Evolutionary conservation across 2,888 invertebrate genomes (phyloP).

Genomic region (Holacanthella duospinosa): DNA sequence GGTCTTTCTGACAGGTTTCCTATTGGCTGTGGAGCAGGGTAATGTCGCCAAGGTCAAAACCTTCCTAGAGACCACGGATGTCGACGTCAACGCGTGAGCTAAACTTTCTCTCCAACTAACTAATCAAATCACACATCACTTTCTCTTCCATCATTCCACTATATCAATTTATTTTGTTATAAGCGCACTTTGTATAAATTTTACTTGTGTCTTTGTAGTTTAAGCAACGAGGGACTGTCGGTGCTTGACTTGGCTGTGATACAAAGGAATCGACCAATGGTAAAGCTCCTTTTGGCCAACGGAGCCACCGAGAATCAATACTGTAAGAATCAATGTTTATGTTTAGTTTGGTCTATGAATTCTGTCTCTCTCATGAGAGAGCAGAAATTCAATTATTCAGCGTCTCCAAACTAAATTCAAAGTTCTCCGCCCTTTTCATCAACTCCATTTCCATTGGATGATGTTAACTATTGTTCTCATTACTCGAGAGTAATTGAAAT

Average conservation of each 20-base stretch:
- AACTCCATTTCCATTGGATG: too few species aligned
- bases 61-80: conserved; percentile 80
- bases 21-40: conserved; percentile 90
- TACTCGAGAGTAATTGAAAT: too few species aligned
- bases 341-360: too few species aligned
- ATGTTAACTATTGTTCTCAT: too few species aligned
- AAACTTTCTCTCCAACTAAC: too few species aligned
- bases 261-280: conserved; percentile 75
- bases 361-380: too few species aligned
- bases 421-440: too few species aligned
- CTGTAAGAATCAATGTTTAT: conserved; percentile 56
- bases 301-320: conserved; percentile 74
- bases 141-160: too few species aligned
- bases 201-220: conserved; percentile 10
- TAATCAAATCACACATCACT: too few species aligned
- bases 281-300: conserved; percentile 77
- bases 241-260: conserved; percentile 87
- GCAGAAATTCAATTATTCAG: too few species aligned
- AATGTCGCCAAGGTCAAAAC: conserved; percentile 83
- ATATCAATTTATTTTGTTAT: not conserved
- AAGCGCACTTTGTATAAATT: not conserved
- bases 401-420: too few species aligned
- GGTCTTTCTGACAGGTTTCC: conserved; percentile 58
- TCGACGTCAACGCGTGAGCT: conserved; percentile 81
- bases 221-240: conserved; percentile 61